Evolutionary conservation across 2,113 vertebrate species (phyloP).

Genomic region (Ovibos moschatus): DNA sequence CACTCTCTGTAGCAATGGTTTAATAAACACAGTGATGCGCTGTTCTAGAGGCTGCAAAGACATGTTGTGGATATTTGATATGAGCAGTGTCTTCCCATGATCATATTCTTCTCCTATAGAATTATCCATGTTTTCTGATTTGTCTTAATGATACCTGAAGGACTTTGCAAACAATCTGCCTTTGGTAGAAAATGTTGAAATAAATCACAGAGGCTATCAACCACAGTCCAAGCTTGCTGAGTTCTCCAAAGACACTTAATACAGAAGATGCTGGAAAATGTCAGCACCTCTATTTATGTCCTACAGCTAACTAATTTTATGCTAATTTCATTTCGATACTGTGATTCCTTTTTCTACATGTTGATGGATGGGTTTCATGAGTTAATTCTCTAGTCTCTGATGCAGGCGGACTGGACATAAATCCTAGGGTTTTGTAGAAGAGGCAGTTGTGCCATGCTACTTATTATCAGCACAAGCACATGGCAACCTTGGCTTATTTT

Average conservation of each 20-base stretch:
- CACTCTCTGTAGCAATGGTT: constrained; percentile 55
- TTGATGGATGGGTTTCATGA: constrained; percentile 65
- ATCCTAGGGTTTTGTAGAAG: constrained; percentile 31
- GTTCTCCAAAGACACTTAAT: constrained; percentile 41
- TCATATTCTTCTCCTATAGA: constrained; percentile 26
- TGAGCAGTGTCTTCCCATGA: neutral
- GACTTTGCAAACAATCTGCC: constrained; percentile 61
- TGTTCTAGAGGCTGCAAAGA: neutral
- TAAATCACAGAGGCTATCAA: constrained; percentile 43
- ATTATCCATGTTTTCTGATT: neutral
- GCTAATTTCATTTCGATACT: constrained; percentile 9
- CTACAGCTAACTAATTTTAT: constrained; percentile 53
- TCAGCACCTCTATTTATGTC: constrained; percentile 51
- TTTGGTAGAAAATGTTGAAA: constrained; percentile 24
- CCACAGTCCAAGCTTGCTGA: neutral
- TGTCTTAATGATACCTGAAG: constrained; percentile 60
- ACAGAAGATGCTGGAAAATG: neutral
- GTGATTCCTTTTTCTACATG: neutral
- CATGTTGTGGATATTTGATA: neutral
- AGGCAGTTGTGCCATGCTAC: constrained; percentile 7
- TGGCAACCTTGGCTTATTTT: constrained; percentile 39
- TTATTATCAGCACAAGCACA: constrained; percentile 59
- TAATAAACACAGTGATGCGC: constrained; percentile 39
- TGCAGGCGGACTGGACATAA: constrained; percentile 18
- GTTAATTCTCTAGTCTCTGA: constrained; percentile 58